Percentiles rank a stretch among this genome's conserved stretches.
Conservation (phyloP, 2,113 vertebrate genomes). For the Galemys pyrenaicus region DNA sequence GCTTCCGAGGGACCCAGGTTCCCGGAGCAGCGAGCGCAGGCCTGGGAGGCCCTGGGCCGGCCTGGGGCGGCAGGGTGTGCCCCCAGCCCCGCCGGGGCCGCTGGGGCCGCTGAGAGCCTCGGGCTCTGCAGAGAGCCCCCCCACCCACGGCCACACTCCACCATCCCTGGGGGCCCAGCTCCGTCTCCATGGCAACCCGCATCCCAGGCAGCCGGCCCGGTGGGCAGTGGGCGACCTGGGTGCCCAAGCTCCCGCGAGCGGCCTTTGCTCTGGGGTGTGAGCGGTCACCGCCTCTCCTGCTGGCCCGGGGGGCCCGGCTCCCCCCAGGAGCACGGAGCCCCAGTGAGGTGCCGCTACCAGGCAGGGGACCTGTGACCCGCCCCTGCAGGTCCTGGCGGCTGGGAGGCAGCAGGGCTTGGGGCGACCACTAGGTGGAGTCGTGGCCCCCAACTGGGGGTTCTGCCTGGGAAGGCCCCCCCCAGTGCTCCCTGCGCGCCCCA, state of each 20-base stretch:
- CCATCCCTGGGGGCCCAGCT: accelerated
- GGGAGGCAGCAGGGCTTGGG: background rate
- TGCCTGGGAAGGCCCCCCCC: background rate
- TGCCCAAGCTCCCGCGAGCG: too few relatives aligned
- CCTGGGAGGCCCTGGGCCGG: accelerated
- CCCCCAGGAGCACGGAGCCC: background rate
- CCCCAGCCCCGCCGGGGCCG: background rate
- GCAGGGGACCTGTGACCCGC: too few relatives aligned
- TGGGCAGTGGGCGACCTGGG: background rate
- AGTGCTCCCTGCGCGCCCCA: too few relatives aligned
- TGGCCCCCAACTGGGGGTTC: background rate
- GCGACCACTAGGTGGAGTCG: background rate
- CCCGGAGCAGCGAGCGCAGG: background rate
- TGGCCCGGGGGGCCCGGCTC: background rate
- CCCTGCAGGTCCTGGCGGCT: background rate
- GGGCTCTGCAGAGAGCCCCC: too few relatives aligned
- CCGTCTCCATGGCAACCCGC: background rate
- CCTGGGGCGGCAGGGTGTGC: background rate
- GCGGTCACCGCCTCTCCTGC: too few relatives aligned
- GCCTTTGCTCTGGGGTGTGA: too few relatives aligned
- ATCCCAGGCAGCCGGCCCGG: accelerated
- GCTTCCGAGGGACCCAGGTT: background rate
- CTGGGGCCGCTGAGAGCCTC: too few relatives aligned
- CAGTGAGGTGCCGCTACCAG: background rate
- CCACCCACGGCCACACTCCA: too few relatives aligned